Base-by-base conservation (phyloP, 23 tunicate species). In the Trididemnum nubilum region DNA sequence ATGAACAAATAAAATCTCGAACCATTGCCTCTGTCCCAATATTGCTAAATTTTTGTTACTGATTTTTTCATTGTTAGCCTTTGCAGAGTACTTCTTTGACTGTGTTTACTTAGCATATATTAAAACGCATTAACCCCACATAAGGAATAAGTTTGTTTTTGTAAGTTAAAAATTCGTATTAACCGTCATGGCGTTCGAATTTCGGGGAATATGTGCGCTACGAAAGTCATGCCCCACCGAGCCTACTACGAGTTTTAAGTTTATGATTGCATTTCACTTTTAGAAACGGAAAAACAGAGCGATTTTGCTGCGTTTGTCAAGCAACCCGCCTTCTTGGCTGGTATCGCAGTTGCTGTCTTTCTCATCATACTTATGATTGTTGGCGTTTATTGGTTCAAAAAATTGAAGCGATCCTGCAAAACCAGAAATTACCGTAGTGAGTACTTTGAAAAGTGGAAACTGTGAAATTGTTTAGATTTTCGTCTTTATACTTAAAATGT, bases 311-410 rank as follows among this genome's bases (percentile, higher is more conserved):
- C 66, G 25, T 29, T 71, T 35, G 34, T 91, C 1, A 65, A 66
- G 34, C 89, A 85, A 27, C 90, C 97, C 1, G 97, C 73, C 7
- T 64, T 91, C 2, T 51, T 91, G 25, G 90, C 84, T 54, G 90
- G 87, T 34, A 36, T 81, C 51, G 84, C 79, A 39, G 81, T 54
- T 49, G 90, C 79, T 2, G 31, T 79, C 1, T 67, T 85, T 7
- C 36, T 81, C 57, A 34, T 91, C 1, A 58, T 91, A 1, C 73
- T 80, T 34, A 67, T 60, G 1, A 77, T 91, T 18, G 90, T 67
- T 28, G 97, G 83, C 0, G 76, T 85, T 25, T 74, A 77, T 40
- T 75, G 35, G 49, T 85, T 76, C 39, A 35, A 70, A 32, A 82
- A 78, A 81, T 65, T 64, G 36, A 81, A 72, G 78, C 40, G 83